Percentiles rank a stretch among this genome's conserved stretches.
These are phyloP conservation scores for Atta colombica DNA, from an alignment of 1,140 invertebrate genomes.

Conservation along the genomic window DNA sequence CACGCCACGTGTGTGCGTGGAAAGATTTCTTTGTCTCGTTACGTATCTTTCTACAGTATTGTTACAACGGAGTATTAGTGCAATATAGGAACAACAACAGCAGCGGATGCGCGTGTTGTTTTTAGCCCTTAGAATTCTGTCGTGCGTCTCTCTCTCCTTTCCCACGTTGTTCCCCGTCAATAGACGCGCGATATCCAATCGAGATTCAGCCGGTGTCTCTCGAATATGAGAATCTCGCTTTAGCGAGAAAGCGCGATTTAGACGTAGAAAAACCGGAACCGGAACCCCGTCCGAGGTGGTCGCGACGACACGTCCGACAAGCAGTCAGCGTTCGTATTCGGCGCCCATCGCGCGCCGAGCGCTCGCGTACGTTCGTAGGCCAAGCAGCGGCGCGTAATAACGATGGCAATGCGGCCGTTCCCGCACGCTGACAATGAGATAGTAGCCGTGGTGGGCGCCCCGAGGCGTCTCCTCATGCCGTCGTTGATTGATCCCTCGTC, in stretches of 20 bases:
- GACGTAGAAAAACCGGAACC: not conserved
- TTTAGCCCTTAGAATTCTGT: not conserved
- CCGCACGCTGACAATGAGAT: constrained; percentile 33
- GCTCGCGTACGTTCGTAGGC: constrained; percentile 27
- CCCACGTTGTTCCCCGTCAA: not conserved
- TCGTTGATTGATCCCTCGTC: constrained; percentile 55
- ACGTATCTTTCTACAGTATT: not conserved
- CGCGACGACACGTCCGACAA: constrained; percentile 32
- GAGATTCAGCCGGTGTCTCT: not conserved
- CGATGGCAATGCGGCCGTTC: constrained; percentile 6
- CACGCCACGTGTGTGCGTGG: not conserved
- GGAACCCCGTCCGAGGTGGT: not conserved
- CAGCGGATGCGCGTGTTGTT: not conserved
- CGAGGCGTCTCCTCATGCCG: constrained; percentile 69
- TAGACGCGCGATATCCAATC: not conserved
- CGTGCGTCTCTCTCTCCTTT: no score
- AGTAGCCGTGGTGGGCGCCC: constrained; percentile 5
- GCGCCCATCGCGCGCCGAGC: constrained; percentile 8
- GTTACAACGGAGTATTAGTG: not conserved
- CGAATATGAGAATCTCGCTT: no score
- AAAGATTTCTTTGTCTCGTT: not conserved
- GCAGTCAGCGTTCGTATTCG: constrained; percentile 32
- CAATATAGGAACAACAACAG: not conserved
- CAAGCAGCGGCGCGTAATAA: constrained; percentile 31
- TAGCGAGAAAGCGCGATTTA: not conserved